Evolutionary conservation across 2,888 invertebrate species (phyloP), one percentile per base, ranked within the genome.

Genomic region (Drosophila pseudotakahashii): DNA sequence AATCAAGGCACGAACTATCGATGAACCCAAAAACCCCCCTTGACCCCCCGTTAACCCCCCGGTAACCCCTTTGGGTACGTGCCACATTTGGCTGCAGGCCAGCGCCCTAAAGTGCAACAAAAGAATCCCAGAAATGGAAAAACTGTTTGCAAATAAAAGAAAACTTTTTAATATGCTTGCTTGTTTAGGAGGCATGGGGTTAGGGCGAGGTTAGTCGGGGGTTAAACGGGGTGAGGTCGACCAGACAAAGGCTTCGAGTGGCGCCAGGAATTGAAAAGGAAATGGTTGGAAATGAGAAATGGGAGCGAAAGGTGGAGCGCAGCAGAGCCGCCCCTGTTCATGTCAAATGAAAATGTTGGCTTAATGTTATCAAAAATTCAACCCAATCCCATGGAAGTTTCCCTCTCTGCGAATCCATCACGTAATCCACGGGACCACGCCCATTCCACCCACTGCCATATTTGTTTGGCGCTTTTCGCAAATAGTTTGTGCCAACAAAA

Each of bases 1-100:
- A 82, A 82, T 82, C 82, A 88, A 85, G 77, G 74, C 82, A 82
- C 88, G 88, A 82, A 86, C 82, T 79, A 82, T 82, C 83, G 80
- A 82, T 85, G 85, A 76, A 85, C 82, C 70, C 77, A 37, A 55
- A 50, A 32, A 42, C 32, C 47, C 9, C 19, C 6, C 48, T 19
- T 19, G 2, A 19, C 19, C 19, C 19, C 19, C 19, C 19, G 19
- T 30, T 30, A 30, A 30, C 30, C 26, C 26, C 30, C 37, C 23
- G 23, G 48, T 26, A 69, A 44, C 53, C 48, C 72, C 53, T 54
- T 37, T 60, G 11, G 19, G 23, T 10, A 69, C 71, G 74, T 74
- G 79, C 82, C 62, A 68, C 64, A 59, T 79, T 85, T 79, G 88
- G 86, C 83, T 70, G 73, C 68, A 58, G 55, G 87, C 81, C 84